A percentile compares a stretch with the other conserved stretches of the same genome.
These are phyloP conservation scores for Lepidurus couesii DNA, from an alignment of 1,140 invertebrate species.

Conservation along the genomic window DNA sequence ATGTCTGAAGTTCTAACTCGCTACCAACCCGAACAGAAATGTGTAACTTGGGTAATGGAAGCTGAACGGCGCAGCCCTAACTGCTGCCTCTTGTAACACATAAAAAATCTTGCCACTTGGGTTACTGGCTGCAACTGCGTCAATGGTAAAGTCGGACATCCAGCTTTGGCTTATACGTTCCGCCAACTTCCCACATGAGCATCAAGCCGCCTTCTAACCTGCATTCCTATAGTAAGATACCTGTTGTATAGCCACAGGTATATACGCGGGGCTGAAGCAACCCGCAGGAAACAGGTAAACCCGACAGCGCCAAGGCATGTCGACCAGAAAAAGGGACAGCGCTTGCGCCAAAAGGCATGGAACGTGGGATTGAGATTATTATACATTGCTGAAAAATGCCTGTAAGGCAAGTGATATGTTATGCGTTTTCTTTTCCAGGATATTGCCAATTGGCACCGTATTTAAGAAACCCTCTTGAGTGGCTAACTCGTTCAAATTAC, in stretches of 20 bases:
- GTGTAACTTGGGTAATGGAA: background rate
- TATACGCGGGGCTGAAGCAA: background rate
- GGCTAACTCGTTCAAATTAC: background rate
- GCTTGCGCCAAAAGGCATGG: slow-evolving; percentile 16
- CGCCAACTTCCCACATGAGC: background rate
- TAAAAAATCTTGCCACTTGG: background rate
- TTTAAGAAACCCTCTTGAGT: background rate
- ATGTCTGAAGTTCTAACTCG: background rate
- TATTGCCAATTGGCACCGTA: background rate
- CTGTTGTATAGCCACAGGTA: slow-evolving; percentile 7
- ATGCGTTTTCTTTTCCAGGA: slow-evolving; percentile 2
- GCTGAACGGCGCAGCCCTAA: background rate
- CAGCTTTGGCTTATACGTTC: slow-evolving; percentile 17
- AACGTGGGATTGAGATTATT: slow-evolving; percentile 11
- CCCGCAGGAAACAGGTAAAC: slow-evolving; percentile 4
- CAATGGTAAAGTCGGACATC: slow-evolving; percentile 12
- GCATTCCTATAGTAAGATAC: background rate
- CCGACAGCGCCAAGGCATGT: background rate
- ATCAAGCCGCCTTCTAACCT: slow-evolving; percentile 9
- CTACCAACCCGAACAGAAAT: background rate
- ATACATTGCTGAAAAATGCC: background rate
- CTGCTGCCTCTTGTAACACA: background rate
- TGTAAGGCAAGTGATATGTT: background rate
- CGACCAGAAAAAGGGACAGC: background rate
- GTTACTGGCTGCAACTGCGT: slow-evolving; percentile 1